Base-by-base conservation (phyloP, 2,113 vertebrate species). In the Oryzias celebensis region DNA sequence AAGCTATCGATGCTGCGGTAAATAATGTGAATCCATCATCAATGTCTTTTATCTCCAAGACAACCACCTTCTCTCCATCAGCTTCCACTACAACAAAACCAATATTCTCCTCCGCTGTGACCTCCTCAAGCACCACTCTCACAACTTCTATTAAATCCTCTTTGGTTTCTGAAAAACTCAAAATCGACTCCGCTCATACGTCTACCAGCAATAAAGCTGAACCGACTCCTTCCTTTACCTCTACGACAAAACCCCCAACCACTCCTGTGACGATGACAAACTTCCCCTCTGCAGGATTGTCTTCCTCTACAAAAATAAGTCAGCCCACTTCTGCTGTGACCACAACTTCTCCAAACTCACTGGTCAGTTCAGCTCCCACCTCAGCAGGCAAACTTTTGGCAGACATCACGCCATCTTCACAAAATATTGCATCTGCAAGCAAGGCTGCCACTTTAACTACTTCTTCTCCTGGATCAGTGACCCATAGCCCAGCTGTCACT, bases 1-100 rank as follows among this genome's bases (percentile, higher is more conserved):
- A 89, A 71, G 83, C 88, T 31, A 73, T 93, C 8, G 92, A 91
- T 0, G 24, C 84, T 0, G 46, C 68, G 18, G 46, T 43, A 28
- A 62, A 49, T n/a, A 75, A 84, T 13, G 70, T 77, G 44, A 65
- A 55, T 2, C 14, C 80, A 23, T 71, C 75, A 18, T 71, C 67
- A 16, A 59, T 80, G 55, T 70, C 73, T 58, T 14, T 49, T 41
- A 56, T 81, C 47, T 62, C 79, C 50, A 89, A 73, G 81, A 62
- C 77, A 23, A 18, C 51, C 15, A 1, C 60, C 26, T 79, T 70
- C 17, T 66, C 74, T 49, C 49, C 56, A 0, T 5, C 57, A 24
- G 63, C 62, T 8, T 70, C 52, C 14, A 24, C 62, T 16, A 20
- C 13, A 8, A 26, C 62, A 31, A 85, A 84, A 62, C 48, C 78